These are phyloP conservation scores for Sarotherodon lohbergeri DNA, from an alignment of 2,113 vertebrate species.

Conservation along the genomic window DNA sequence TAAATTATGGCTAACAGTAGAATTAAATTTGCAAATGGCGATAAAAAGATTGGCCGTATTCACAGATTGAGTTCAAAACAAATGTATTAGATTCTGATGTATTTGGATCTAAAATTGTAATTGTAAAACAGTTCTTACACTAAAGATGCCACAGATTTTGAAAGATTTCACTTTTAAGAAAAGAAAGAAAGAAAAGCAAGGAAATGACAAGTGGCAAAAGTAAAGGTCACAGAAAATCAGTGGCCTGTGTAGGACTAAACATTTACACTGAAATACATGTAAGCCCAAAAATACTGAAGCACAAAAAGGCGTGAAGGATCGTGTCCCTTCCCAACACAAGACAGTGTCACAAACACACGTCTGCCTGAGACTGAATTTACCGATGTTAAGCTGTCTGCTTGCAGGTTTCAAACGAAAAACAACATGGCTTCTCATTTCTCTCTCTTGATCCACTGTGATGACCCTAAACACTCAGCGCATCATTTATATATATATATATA, in stretches of 20 bases:
- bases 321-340: not conserved
- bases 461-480: not conserved
- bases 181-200: not conserved
- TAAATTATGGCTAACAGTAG: fast-evolving
- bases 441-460: not conserved
- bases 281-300: not conserved
- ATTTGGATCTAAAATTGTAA: not conserved
- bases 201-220: not conserved
- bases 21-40: not conserved
- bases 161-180: not conserved
- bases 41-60: not conserved
- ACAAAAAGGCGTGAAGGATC: fast-evolving
- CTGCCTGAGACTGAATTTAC: not conserved
- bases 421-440: not conserved
- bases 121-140: not conserved
- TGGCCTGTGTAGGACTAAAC: not conserved
- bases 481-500: no score
- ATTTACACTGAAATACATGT: not conserved
- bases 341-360: not conserved
- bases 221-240: not conserved
- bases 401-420: not conserved
- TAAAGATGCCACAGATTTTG: fast-evolving
- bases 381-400: not conserved
- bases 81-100: not conserved
- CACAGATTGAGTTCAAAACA: not conserved